Evolutionary conservation across 2,797 vertebrate genomes (phyloP), one percentile per base, ranked within the genome.

Genomic region (Megalops cyprinoides): DNA sequence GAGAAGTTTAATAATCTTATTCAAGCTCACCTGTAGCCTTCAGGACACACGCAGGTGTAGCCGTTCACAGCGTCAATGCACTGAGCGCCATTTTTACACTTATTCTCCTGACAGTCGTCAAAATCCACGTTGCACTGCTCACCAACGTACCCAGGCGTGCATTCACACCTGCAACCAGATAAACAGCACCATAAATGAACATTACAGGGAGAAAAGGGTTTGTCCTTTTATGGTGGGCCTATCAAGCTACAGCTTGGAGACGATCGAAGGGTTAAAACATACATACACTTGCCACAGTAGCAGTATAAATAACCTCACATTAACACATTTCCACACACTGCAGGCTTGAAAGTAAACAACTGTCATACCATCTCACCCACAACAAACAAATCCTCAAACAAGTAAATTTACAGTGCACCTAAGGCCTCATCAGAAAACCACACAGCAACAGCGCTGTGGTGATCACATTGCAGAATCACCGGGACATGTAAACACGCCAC

Each of bases 91-190:
- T 97, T 99, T 91, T 96, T 96, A 90, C 98, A 99, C 86, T 98
- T 99, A 87, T 98, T 97, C n/a, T 98, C 97, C 55, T 96, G 94
- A 85, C 98, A 99, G 87, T 99, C 98, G 0, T 99, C 95, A 62
- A 95, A 96, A 79, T 99, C 97, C 79, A 94, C 85, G 82, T 97
- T 97, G 77, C 98, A 99, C 20, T 98, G 96, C 46, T 98, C 96
- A 0, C 98, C 97, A 0, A 96, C 85, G 2, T 97, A 99, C 0
- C 98, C 98, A 20, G 98, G 97, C 10, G 96, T 96, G 86, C 98
- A 99, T 87, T 98, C 98, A 87, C 98, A 99, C 88, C 98, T 99
- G 80, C 79, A 82, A 79, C 55, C 3, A 65, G 73, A 31, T 20
- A 65, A 44, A 34, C 55, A 48, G 20, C 39, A 23, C 46, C 69